These are phyloP conservation scores for Daphoenositta chrysoptera DNA, from an alignment of 2,113 vertebrate species.

Conservation along the genomic window DNA sequence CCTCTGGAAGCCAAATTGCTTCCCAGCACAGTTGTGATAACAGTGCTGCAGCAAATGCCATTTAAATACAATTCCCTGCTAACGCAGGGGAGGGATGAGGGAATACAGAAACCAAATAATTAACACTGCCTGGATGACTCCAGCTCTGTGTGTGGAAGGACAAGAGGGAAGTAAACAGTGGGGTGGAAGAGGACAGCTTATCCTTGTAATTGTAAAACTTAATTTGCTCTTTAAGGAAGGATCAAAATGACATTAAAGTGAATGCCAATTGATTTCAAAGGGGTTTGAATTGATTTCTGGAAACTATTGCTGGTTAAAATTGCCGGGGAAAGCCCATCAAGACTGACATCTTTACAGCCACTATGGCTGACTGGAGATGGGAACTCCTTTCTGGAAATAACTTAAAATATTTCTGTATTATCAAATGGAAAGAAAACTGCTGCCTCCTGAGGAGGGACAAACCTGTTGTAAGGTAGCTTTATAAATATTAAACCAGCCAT, in stretches of 20 bases:
- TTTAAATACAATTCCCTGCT: background rate
- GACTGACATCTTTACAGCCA: background rate
- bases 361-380: background rate
- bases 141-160: background rate
- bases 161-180: background rate
- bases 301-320: background rate
- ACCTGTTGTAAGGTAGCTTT: background rate
- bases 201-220: background rate
- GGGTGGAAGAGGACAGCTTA: background rate
- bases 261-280: background rate
- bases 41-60: background rate
- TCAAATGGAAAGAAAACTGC: background rate
- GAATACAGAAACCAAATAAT: background rate
- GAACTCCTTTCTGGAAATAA: background rate
- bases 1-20: constrained; percentile 32
- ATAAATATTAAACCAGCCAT: background rate
- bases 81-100: background rate
- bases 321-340: background rate
- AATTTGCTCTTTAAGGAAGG: background rate
- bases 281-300: background rate
- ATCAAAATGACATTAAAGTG: background rate
- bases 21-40: background rate
- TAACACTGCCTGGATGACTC: background rate
- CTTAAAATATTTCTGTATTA: background rate
- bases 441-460: background rate